These are phyloP conservation scores for Camponotus pennsylvanicus DNA, from an alignment of 1,140 invertebrate genomes.

Conservation along the genomic window DNA sequence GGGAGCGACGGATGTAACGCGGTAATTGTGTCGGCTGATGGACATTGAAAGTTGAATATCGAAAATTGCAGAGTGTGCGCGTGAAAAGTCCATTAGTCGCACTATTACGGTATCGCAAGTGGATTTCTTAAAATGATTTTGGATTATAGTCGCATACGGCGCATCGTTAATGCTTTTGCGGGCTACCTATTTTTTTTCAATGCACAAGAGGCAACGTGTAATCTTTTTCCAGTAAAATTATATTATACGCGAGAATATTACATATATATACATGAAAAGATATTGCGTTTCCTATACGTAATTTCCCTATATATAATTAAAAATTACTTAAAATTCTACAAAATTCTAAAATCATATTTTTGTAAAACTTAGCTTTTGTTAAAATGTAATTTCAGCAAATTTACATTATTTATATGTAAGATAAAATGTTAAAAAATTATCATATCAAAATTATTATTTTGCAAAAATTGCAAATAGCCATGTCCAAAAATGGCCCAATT, in stretches of 20 bases:
- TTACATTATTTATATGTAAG: background rate
- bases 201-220: background rate
- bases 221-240: background rate
- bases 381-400: background rate
- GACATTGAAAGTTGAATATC: slow-evolving; percentile 51
- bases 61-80: slow-evolving; percentile 48
- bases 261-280: background rate
- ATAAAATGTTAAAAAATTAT: background rate
- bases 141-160: slow-evolving; percentile 23
- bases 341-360: background rate
- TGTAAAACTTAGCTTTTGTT: background rate
- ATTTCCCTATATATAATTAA: slow-evolving; percentile 1
- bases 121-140: slow-evolving; percentile 47
- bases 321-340: background rate
- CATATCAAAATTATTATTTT: background rate
- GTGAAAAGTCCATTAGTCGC: slow-evolving; percentile 46
- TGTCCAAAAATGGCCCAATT: background rate
- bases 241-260: background rate
- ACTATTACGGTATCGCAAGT: slow-evolving; percentile 47
- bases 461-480: background rate
- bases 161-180: slow-evolving; percentile 28
- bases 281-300: background rate
- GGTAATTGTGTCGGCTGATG: slow-evolving; percentile 47
- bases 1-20: slow-evolving; percentile 36
- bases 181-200: slow-evolving; percentile 21